Evolutionary conservation across 2,888 invertebrate species (phyloP).

Genomic region (Torymus auratus): DNA sequence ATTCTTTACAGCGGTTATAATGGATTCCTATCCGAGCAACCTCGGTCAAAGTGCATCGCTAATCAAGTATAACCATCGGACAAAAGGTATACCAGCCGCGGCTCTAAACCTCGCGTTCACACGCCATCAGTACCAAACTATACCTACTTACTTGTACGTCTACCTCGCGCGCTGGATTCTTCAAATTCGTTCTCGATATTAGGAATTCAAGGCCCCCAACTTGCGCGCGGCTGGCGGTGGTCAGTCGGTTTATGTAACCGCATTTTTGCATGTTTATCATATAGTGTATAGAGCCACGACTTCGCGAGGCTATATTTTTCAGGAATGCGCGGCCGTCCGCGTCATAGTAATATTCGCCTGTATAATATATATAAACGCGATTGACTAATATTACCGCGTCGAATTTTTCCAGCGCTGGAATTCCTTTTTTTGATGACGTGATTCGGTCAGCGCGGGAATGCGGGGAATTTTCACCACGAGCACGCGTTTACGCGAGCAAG

Average conservation of each 20-base stretch:
- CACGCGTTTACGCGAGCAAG: slow-evolving; percentile 21
- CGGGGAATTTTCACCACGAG: slow-evolving; percentile 4
- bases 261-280: slow-evolving; percentile 42
- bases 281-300: too few relatives aligned
- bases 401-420: background rate
- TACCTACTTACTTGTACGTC: too few relatives aligned
- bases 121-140: too few relatives aligned
- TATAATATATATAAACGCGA: background rate
- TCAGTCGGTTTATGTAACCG: slow-evolving; percentile 11
- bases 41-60: too few relatives aligned
- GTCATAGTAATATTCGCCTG: background rate
- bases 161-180: slow-evolving; percentile 43
- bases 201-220: slow-evolving; percentile 33
- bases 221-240: too few relatives aligned
- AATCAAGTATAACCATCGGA: too few relatives aligned
- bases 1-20: too few relatives aligned
- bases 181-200: slow-evolving; percentile 46
- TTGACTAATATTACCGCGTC: background rate
- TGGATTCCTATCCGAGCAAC: too few relatives aligned
- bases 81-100: too few relatives aligned
- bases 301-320: too few relatives aligned
- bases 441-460: slow-evolving; percentile 25
- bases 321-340: background rate
- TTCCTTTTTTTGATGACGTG: slow-evolving; percentile 5
- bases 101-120: too few relatives aligned